Evolutionary conservation across 2,888 invertebrate genomes (phyloP).

Genomic region (Drosophila neonasuta): DNA sequence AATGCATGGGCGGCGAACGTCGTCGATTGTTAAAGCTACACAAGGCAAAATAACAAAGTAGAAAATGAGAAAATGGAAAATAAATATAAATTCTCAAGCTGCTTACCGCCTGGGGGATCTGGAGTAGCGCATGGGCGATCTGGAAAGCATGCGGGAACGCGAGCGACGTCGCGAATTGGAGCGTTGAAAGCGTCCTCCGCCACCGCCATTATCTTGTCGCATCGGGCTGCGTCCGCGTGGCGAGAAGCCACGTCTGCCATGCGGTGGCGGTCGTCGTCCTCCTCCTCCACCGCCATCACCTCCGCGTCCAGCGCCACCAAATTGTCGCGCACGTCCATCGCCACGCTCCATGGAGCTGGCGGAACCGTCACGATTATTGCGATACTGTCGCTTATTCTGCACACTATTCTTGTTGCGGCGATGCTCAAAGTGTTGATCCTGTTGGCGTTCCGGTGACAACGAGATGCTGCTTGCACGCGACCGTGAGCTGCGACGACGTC

Average conservation of each 20-base stretch:
- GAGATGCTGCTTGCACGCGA: constrained; percentile 79
- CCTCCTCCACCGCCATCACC: constrained; percentile 52
- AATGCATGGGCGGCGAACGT: constrained; percentile 76
- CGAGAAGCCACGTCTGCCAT: constrained; percentile 67
- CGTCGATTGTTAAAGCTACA: constrained; percentile 79
- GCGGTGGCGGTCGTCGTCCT: constrained; percentile 67
- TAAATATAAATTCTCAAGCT: constrained; percentile 4
- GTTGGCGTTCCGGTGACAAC: constrained; percentile 81
- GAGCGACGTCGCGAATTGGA: constrained; percentile 80
- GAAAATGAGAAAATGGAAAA: background rate
- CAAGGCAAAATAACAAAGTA: constrained; percentile 4
- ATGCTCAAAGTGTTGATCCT: constrained; percentile 86
- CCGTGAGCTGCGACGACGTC: constrained; percentile 82
- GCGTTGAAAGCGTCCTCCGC: constrained; percentile 74
- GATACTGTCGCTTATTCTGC: constrained; percentile 94
- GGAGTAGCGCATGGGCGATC: constrained; percentile 80
- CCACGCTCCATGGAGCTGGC: constrained; percentile 83
- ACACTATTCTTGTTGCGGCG: constrained; percentile 90
- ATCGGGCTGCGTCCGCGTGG: constrained; percentile 72
- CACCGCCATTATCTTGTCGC: constrained; percentile 68
- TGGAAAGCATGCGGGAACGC: constrained; percentile 79
- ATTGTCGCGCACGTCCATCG: constrained; percentile 71
- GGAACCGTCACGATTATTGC: constrained; percentile 90
- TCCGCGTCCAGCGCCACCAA: constrained; percentile 70
- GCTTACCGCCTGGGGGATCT: constrained; percentile 81